Evolutionary conservation across 2,113 vertebrate genomes (phyloP).

Genomic region (Dromaius novaehollandiae): DNA sequence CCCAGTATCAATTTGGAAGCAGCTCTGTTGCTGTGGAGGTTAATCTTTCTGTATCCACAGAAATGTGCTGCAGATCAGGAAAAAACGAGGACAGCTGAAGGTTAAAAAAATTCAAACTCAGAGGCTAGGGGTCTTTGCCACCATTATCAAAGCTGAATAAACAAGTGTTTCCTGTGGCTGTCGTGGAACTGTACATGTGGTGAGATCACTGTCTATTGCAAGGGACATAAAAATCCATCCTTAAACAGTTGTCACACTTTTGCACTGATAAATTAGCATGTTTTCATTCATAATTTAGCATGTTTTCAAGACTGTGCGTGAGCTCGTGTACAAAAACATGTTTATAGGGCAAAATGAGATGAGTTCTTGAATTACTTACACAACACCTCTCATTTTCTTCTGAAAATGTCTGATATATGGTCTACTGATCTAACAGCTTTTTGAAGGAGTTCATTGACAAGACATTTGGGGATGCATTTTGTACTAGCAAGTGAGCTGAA

Average conservation of each 20-base stretch:
- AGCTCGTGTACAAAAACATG: neutral
- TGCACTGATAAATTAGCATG: neutral
- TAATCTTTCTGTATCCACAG: neutral
- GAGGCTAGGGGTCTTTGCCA: neutral
- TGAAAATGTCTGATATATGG: neutral
- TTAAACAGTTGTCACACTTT: neutral
- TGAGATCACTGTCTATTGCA: neutral
- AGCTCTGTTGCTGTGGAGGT: neutral
- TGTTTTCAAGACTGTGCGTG: neutral
- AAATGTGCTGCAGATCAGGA: neutral
- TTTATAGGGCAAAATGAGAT: neutral
- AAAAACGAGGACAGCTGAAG: neutral
- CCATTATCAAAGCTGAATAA: constrained; percentile 38
- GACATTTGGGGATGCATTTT: neutral
- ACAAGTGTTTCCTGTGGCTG: constrained; percentile 19
- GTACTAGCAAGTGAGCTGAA: constrained; percentile 2
- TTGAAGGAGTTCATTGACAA: neutral
- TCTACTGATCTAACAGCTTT: neutral
- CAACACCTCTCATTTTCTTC: neutral
- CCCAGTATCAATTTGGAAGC: neutral
- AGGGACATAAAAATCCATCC: neutral
- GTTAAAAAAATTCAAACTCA: neutral
- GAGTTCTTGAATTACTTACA: neutral
- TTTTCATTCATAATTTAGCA: neutral
- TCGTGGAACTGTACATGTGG: neutral